Evolutionary conservation across 2,113 vertebrate species (phyloP), one percentile per base, ranked within the genome.

Genomic region (Argyrosomus japonicus): DNA sequence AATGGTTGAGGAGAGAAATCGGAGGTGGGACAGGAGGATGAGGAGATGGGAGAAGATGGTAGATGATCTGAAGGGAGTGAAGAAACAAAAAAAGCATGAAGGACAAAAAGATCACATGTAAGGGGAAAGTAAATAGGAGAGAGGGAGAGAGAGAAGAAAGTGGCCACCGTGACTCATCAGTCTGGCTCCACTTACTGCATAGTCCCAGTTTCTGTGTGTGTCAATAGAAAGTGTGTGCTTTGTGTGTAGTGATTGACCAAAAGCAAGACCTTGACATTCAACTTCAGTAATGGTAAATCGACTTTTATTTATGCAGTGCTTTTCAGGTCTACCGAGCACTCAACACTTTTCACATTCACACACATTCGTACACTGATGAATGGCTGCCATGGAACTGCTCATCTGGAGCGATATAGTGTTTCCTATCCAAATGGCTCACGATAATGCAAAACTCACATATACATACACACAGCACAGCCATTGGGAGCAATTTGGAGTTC

Each of bases 121-220:
- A 63, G 27, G 57, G 60, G 53, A 48, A 29, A 65, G 40, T n/a
- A 68, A 69, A 58, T 43, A 60, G 61, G 27, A 62, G 27, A 57
- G 75, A 75, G 51, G 53, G 32, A 60, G 36, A 58, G 54, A 75
- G 60, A 75, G 73, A 56, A 62, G 68, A 75, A 70, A 69, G 64
- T 80, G 75, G 54, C 79, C 79, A 69, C 40, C 77, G 61, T 91
- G 81, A 89, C 71, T 86, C 54, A 79, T 81, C 69, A 68, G 45
- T 82, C 78, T 81, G 69, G 53, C 75, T 84, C 54, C 65, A 86
- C 45, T 88, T 83, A 84, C 70, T 47, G 65, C 36, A 62, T 29
- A 65, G 29, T 47, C 62, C 6, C 57, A 21, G 21, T 77, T 17
- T 72, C 2, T 71, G 68, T 23, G 45, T 61, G 51, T 47, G 74